phyloP scores from a whole-genome alignment of 2,113 vertebrate species.

The Cairina moschata region DNA sequence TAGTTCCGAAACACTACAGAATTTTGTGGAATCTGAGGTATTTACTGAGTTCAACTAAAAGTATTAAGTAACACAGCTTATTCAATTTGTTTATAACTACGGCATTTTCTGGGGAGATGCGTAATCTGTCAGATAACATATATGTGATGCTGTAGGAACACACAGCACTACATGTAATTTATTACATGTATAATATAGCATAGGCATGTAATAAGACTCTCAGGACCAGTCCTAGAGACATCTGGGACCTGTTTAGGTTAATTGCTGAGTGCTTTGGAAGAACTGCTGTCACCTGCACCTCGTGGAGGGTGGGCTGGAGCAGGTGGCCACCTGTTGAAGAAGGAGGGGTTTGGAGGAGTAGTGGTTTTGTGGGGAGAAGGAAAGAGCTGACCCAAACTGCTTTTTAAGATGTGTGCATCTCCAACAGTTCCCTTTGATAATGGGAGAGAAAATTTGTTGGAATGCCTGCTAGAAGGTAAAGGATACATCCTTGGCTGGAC shows the following conservation, averaged over 20 bases:
- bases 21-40: neutral
- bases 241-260: neutral
- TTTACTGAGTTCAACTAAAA: neutral
- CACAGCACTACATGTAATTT: neutral
- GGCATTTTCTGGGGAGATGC: neutral
- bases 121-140: neutral
- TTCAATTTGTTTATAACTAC: neutral
- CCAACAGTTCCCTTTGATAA: accelerated
- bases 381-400: accelerated
- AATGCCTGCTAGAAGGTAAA: neutral
- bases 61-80: neutral
- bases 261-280: neutral
- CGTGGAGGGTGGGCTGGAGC: accelerated
- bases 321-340: accelerated
- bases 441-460: neutral
- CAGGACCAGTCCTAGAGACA: neutral
- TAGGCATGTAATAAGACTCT: neutral
- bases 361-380: no score
- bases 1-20: no score
- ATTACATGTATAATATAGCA: neutral
- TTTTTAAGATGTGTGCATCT: accelerated
- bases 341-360: no score
- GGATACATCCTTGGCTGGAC: accelerated
- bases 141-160: neutral
- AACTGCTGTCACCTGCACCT: neutral